Base-by-base conservation (phyloP, 2,797 vertebrate genomes). In the Chloroceryle inda region DNA sequence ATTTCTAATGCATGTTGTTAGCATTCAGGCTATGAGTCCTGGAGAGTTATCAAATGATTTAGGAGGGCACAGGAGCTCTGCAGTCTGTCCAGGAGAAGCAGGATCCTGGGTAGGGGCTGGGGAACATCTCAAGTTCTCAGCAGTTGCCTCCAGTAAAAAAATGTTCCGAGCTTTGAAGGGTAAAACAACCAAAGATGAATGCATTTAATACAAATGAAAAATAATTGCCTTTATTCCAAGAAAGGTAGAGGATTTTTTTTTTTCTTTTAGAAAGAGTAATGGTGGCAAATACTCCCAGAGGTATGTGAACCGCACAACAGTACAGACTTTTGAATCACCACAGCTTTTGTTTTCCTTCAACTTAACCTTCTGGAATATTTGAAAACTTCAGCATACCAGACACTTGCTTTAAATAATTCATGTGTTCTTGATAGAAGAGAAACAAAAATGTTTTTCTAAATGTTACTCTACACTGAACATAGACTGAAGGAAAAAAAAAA, bases 381-480 rank as follows among this genome's bases (percentile, higher is more conserved):
- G 74, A 63, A 82, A 89, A 5, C 26, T 45, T 40, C 21, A 74
- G 35, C 23, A 13, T 8, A 29, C 4, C n/a, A 53, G 82, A 50
- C 27, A 62, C 50, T 50, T 66, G 21, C 24, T 79, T 79, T 92
- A 74, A 89, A 91, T 82, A 89, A 95, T 83, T 92, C n/a, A 68
- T 56, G 5, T 73, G 6, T 27, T 76, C 62, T 91, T 78, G 55
- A 26, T 19, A 62, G 53, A 47, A 87, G 27, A 66, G 53, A 90
- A 87, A 66, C 22, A 66, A 72, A 85, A 87, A n/a, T 26, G 5
- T 21, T 88, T 73, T 74, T 68, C 49, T 85, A 5, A 27, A n/a
- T n/a, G n/a, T 87, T 73, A 74, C 71, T 84, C 35, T 55, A 37
- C 86, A n/a, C 19, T 5, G 8, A 40, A 35, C 29, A 62, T 62